Percentiles rank a stretch among this genome's conserved stretches.
Conservation (phyloP, 2,113 vertebrate genomes). For the Macaca nemestrina region DNA sequence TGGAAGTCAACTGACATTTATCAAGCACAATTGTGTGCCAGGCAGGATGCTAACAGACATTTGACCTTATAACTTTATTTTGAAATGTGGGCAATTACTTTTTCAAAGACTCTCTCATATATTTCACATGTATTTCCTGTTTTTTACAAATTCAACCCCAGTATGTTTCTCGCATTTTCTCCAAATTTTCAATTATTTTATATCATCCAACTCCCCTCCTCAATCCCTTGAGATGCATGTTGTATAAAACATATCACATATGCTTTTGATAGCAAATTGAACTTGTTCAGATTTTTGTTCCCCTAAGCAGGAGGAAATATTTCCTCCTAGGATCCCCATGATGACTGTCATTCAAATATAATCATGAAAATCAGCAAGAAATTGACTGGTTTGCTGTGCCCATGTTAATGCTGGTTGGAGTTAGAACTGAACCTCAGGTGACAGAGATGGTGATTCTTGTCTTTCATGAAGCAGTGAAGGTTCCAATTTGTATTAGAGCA, state of each 20-base stretch:
- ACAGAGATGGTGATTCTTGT: background rate
- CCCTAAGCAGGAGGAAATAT: background rate
- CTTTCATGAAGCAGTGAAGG: slow-evolving; percentile 20
- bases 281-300: slow-evolving; percentile 21
- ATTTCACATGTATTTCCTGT: background rate
- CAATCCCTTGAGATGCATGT: slow-evolving; percentile 29
- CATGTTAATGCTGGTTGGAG: background rate
- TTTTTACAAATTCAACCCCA: background rate
- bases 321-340: background rate
- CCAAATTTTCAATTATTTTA: slow-evolving; percentile 17
- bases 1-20: background rate
- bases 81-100: slow-evolving; percentile 28
- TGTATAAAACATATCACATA: background rate
- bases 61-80: background rate
- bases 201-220: background rate
- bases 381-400: background rate
- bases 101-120: background rate
- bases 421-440: background rate
- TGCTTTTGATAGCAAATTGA: slow-evolving; percentile 21
- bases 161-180: slow-evolving; percentile 23
- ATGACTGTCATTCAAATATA: background rate
- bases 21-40: background rate
- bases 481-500: slow-evolving; percentile 35
- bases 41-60: background rate
- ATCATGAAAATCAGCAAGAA: background rate